A percentile compares a stretch with the other conserved stretches of the same genome.
These are phyloP conservation scores for Sceliomorpha sp. DNA, from an alignment of 2,888 invertebrate species.

Conservation along the genomic window DNA sequence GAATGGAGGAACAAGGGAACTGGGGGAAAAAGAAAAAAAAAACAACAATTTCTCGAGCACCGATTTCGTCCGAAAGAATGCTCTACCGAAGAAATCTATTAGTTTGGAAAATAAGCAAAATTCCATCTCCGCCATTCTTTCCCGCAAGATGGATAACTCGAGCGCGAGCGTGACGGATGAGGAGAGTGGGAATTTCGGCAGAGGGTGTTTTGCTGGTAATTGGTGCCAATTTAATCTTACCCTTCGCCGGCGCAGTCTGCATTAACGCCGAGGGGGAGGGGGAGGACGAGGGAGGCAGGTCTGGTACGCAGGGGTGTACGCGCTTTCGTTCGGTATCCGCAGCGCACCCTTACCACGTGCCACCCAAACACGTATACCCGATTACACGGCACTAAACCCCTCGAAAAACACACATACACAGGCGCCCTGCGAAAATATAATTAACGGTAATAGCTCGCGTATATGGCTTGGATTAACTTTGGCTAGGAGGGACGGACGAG, in stretches of 20 bases:
- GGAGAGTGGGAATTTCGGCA: conserved; percentile 66
- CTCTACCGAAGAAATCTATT: conserved; percentile 31
- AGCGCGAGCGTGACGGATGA: conserved; percentile 55
- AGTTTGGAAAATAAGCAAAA: conserved; percentile 47
- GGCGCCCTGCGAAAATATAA: conserved; percentile 76
- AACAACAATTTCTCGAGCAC: too few relatives aligned
- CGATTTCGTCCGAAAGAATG: too few relatives aligned
- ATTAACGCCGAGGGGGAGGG: conserved; percentile 74
- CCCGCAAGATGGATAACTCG: conserved; percentile 51
- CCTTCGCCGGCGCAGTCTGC: conserved; percentile 80
- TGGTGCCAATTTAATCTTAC: conserved; percentile 85
- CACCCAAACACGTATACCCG: conserved; percentile 54
- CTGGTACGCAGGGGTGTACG: conserved; percentile 50
- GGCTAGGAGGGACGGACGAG: conserved; percentile 44
- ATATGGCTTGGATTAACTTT: conserved; percentile 77
- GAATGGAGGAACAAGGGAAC: too few relatives aligned
- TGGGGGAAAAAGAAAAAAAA: too few relatives aligned
- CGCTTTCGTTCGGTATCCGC: conserved; percentile 36
- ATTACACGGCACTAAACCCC: conserved; percentile 54
- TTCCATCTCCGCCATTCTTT: conserved; percentile 47
- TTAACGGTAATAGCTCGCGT: conserved; percentile 80
- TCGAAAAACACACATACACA: conserved; percentile 57
- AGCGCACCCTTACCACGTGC: conserved; percentile 57
- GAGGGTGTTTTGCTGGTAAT: conserved; percentile 84
- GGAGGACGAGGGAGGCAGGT: conserved; percentile 40